Evolutionary conservation across 1,140 invertebrate genomes (phyloP).

Genomic region (Elysia chlorotica): DNA sequence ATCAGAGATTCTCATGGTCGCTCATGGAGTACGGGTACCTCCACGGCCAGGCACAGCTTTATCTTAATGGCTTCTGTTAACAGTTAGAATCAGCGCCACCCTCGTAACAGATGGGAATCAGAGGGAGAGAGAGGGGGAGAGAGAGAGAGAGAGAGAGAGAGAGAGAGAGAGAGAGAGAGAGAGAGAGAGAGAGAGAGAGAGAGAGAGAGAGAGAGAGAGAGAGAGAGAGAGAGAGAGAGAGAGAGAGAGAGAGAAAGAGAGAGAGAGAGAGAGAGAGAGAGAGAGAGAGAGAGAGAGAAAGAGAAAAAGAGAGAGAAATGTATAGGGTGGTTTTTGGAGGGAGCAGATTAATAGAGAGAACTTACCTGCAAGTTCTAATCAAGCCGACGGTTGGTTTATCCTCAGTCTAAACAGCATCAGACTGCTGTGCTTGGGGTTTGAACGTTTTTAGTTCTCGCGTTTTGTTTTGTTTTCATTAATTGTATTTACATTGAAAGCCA

Average conservation of each 20-base stretch:
- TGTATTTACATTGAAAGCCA: too few species aligned
- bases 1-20: background rate
- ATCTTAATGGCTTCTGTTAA: background rate
- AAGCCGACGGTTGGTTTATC: background rate
- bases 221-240: slow-evolving; percentile 11
- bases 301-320: background rate
- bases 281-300: slow-evolving; percentile 3
- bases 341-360: background rate
- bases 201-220: background rate
- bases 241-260: slow-evolving; percentile 23
- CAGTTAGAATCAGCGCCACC: background rate
- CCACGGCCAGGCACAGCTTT: background rate
- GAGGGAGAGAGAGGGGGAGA: background rate
- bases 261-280: slow-evolving; percentile 5
- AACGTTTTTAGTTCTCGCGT: background rate
- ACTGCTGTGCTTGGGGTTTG: background rate
- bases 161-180: slow-evolving; percentile 10
- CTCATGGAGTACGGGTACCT: background rate
- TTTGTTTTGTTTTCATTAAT: too few species aligned
- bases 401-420: background rate
- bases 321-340: background rate
- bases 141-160: slow-evolving; percentile 14
- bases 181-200: slow-evolving; percentile 7
- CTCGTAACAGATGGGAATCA: background rate
- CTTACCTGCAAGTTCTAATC: background rate